These are phyloP conservation scores for Dendrolimus pini DNA, from an alignment of 2,888 invertebrate genomes.

Conservation along the genomic window DNA sequence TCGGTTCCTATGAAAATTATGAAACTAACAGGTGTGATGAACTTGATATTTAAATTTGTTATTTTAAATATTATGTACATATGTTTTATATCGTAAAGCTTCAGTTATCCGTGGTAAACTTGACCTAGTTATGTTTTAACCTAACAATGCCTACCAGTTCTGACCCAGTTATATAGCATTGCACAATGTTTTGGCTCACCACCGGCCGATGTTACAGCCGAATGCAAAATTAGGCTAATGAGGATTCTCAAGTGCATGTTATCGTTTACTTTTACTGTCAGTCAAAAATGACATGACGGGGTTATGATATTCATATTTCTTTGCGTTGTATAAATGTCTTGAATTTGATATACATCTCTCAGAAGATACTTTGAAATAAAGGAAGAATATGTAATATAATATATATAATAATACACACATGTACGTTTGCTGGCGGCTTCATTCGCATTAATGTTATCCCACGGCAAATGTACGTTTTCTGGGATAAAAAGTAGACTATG, in stretches of 20 bases:
- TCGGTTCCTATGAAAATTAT: background rate
- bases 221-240: slow-evolving; percentile 37
- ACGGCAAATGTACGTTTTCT: too few relatives aligned
- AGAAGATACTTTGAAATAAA: too few relatives aligned
- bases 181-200: slow-evolving; percentile 45
- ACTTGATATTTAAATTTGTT: background rate
- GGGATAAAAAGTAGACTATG: too few relatives aligned
- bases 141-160: slow-evolving; percentile 39
- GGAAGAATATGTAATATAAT: too few relatives aligned
- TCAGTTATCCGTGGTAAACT: slow-evolving; percentile 32
- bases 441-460: too few relatives aligned
- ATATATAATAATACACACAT: too few relatives aligned
- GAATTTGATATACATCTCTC: too few relatives aligned
- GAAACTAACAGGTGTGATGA: background rate
- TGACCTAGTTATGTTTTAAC: slow-evolving; percentile 46
- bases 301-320: too few relatives aligned
- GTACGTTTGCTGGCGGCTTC: too few relatives aligned
- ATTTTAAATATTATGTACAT: background rate
- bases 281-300: background rate
- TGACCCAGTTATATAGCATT: slow-evolving; percentile 51
- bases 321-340: too few relatives aligned
- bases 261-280: slow-evolving; percentile 6
- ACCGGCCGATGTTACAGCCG: slow-evolving; percentile 26
- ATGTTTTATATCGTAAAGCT: slow-evolving; percentile 2
- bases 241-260: slow-evolving; percentile 24